Evolutionary conservation across 2,888 invertebrate species (phyloP).

Genomic region (Brachynemurus nebulosus): DNA sequence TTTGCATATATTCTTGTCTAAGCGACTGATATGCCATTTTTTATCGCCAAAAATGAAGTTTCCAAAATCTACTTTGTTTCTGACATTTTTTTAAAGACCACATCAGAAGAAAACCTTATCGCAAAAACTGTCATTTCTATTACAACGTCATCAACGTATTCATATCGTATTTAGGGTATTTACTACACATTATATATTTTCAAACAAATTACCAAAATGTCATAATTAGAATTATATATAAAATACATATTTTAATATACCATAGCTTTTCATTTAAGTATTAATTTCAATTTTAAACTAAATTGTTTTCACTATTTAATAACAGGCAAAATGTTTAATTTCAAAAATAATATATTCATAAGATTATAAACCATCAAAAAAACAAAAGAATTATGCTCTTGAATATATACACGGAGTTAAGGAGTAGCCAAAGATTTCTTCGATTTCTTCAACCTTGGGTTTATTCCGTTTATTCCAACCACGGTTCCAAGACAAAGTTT

Average conservation of each 20-base stretch:
- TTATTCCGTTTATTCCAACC: too few relatives aligned
- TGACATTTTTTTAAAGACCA: neutral
- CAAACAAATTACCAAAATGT: neutral
- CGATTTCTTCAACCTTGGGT: too few relatives aligned
- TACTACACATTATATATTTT: too few relatives aligned
- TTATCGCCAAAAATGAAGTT: neutral
- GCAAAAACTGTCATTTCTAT: constrained; percentile 4
- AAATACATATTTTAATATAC: neutral
- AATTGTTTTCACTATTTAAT: neutral
- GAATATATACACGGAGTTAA: too few relatives aligned
- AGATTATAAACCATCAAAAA: too few relatives aligned
- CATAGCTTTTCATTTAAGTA: neutral
- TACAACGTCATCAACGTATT: constrained; percentile 6
- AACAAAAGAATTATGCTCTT: too few relatives aligned
- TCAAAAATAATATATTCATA: too few relatives aligned
- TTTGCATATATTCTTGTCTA: constrained; percentile 77
- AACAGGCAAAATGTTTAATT: neutral
- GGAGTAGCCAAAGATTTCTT: too few relatives aligned
- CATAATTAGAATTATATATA: neutral
- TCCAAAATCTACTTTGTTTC: neutral
- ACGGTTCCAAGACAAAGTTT: too few relatives aligned
- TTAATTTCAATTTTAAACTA: neutral
- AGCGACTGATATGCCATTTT: constrained; percentile 75
- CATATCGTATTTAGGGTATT: too few relatives aligned
- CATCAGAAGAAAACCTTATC: neutral